phyloP scores from a whole-genome alignment of 2,113 vertebrate genomes.

The Protobothrops flavoviridis region DNA sequence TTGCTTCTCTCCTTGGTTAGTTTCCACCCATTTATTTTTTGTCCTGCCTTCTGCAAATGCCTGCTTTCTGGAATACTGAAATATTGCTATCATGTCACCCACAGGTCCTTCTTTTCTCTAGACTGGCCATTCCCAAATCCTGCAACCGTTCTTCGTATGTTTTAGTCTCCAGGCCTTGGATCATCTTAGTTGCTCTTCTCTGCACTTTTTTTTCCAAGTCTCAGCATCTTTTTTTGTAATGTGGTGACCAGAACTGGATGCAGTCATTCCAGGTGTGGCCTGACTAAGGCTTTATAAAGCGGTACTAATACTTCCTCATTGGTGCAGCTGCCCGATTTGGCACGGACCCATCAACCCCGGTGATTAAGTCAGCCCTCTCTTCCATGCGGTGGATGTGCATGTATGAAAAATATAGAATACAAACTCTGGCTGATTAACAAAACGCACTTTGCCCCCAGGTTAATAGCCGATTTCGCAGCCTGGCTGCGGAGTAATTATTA shows the following conservation, averaged over 20 bases:
- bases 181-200: too few species aligned
- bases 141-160: too few species aligned
- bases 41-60: too few species aligned
- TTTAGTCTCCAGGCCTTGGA: too few species aligned
- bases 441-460: slow-evolving; percentile 75
- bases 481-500: slow-evolving; percentile 73
- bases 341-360: slow-evolving; percentile 52
- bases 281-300: neutral
- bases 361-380: slow-evolving; percentile 72
- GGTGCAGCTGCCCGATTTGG: slow-evolving; percentile 59
- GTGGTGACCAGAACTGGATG: neutral
- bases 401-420: slow-evolving; percentile 52
- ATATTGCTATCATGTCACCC: too few species aligned
- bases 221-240: neutral
- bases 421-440: slow-evolving; percentile 75
- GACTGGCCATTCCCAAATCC: too few species aligned
- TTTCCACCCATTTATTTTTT: too few species aligned
- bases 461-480: slow-evolving; percentile 77
- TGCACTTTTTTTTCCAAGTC: too few species aligned
- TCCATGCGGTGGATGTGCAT: neutral
- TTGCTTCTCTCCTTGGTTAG: too few species aligned
- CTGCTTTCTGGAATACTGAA: too few species aligned
- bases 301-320: neutral
- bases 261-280: neutral
- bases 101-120: too few species aligned